Evolutionary conservation across 2,113 vertebrate genomes (phyloP).

Genomic region (Zosterops borbonicus): DNA sequence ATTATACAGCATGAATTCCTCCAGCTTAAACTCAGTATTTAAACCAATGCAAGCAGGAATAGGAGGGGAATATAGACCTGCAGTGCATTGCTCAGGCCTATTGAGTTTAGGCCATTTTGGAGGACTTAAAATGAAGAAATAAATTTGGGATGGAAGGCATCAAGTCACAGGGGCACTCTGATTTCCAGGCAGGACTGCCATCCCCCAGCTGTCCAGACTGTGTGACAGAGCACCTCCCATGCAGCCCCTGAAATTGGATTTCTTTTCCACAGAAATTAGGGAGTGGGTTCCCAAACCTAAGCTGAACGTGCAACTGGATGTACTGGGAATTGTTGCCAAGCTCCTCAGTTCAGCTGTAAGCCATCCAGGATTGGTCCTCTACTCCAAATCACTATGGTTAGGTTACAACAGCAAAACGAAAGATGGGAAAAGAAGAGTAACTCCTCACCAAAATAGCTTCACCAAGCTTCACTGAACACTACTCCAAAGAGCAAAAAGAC

Average conservation of each 20-base stretch:
- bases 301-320: not conserved
- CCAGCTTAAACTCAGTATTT: not conserved
- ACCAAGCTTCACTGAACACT: not conserved
- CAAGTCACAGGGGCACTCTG: not conserved
- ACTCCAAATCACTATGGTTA: not conserved
- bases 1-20: not conserved
- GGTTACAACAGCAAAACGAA: not conserved
- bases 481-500: not conserved
- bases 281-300: not conserved
- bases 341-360: not conserved
- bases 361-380: not conserved
- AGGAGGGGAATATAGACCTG: not conserved
- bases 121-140: not conserved
- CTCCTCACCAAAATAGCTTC: not conserved
- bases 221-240: accelerated
- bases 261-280: not conserved
- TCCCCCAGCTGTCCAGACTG: not conserved
- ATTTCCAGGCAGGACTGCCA: not conserved
- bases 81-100: not conserved
- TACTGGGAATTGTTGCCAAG: not conserved
- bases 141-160: not conserved
- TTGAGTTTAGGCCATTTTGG: not conserved
- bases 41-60: not conserved
- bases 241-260: not conserved
- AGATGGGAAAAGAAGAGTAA: not conserved